Evolutionary conservation across 2,113 vertebrate genomes (phyloP).

Genomic region (Sceloporus undulatus): DNA sequence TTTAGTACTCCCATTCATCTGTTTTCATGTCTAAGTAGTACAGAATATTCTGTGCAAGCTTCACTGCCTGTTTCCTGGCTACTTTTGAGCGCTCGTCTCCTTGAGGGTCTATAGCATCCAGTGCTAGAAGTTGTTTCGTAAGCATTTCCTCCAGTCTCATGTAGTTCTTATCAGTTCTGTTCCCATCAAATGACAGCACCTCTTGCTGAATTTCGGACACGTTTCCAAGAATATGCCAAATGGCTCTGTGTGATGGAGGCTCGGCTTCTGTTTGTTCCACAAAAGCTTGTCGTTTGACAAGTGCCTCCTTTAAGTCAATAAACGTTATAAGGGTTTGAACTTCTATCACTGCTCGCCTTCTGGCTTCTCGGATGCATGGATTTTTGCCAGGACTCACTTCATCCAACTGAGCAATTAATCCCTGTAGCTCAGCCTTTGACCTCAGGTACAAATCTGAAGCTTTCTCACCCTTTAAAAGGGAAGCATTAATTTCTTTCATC

Average conservation of each 20-base stretch:
- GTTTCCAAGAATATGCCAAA: constrained; percentile 90
- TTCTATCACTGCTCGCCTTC: constrained; percentile 92
- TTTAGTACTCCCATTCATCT: constrained; percentile 95
- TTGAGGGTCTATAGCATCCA: constrained; percentile 94
- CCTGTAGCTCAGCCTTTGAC: constrained; percentile 90
- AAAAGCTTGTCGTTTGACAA: constrained; percentile 75
- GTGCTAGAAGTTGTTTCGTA: constrained; percentile 93
- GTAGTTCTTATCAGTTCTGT: constrained; percentile 93
- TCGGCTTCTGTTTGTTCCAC: constrained; percentile 77
- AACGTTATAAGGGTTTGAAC: constrained; percentile 92
- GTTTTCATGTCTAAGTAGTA: constrained; percentile 97
- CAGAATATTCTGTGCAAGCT: constrained; percentile 96
- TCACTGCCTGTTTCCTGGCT: constrained; percentile 94
- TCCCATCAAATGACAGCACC: constrained; percentile 92
- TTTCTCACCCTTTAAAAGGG: constrained; percentile 84
- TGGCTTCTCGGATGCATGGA: constrained; percentile 95
- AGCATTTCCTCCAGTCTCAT: constrained; percentile 94
- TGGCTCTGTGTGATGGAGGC: constrained; percentile 83
- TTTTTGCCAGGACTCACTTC: constrained; percentile 92
- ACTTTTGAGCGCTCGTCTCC: constrained; percentile 89
- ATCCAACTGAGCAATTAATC: constrained; percentile 89
- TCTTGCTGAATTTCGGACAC: constrained; percentile 92
- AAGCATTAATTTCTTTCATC: constrained; percentile 83
- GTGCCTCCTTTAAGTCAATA: constrained; percentile 90
- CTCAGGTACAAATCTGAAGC: constrained; percentile 84